A percentile compares a stretch with the other conserved stretches of the same genome.
Evolutionary conservation across 1,140 invertebrate species (phyloP).

Genomic region (Olivierus martensii): DNA sequence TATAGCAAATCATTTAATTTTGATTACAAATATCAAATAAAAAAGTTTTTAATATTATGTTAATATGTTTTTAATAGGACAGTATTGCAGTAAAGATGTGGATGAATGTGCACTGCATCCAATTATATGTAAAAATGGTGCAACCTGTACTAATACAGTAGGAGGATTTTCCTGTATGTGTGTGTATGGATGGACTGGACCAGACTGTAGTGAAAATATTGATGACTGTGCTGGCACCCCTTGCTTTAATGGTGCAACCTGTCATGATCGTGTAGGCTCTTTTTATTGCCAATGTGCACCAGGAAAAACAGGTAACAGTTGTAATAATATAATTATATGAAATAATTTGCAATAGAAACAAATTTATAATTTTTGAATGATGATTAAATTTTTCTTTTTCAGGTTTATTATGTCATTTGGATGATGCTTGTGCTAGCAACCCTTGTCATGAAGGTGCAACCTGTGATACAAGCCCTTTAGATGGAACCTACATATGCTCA

Average conservation of each 20-base stretch:
- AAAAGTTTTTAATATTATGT: background rate
- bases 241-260: slow-evolving; percentile 93
- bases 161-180: slow-evolving; percentile 91
- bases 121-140: slow-evolving; percentile 81
- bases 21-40: no score
- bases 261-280: slow-evolving; percentile 82
- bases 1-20: no score
- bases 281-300: slow-evolving; percentile 90
- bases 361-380: background rate
- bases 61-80: slow-evolving; percentile 1
- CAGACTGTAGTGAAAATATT: slow-evolving; percentile 81
- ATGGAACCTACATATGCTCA: slow-evolving; percentile 84
- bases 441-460: slow-evolving; percentile 86
- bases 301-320: slow-evolving; percentile 66
- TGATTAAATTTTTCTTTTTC: slow-evolving; percentile 34
- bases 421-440: slow-evolving; percentile 92
- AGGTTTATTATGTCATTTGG: slow-evolving; percentile 81
- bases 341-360: background rate
- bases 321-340: background rate
- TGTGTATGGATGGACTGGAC: slow-evolving; percentile 88
- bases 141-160: slow-evolving; percentile 79
- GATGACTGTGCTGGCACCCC: slow-evolving; percentile 83
- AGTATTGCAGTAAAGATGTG: slow-evolving; percentile 42
- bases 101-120: slow-evolving; percentile 41
- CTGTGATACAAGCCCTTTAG: slow-evolving; percentile 90